Evolutionary conservation across 2,888 invertebrate species (phyloP).

Genomic region (Eupithecia pulchellata): DNA sequence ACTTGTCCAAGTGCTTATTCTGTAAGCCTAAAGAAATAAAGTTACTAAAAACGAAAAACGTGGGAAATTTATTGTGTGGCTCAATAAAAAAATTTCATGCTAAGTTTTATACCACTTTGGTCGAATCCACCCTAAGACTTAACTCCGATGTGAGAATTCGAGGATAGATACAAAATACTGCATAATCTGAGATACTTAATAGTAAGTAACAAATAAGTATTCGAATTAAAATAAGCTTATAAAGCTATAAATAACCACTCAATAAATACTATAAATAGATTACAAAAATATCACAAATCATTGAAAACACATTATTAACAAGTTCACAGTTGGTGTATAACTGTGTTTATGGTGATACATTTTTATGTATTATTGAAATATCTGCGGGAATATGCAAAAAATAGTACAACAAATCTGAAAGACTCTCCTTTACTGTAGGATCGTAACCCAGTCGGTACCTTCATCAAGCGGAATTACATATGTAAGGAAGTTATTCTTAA

Average conservation of each 20-base stretch:
- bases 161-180: not conserved
- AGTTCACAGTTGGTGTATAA: not conserved
- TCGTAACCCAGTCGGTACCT: not conserved
- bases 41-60: too few species aligned
- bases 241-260: constrained; percentile 14
- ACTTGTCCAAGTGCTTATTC: too few species aligned
- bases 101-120: too few species aligned
- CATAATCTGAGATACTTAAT: not conserved
- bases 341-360: not conserved
- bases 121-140: too few species aligned
- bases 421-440: not conserved
- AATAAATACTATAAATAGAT: constrained; percentile 12
- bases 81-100: too few species aligned
- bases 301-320: not conserved
- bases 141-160: not conserved
- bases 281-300: constrained; percentile 10
- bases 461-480: not conserved
- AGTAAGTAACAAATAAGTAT: not conserved
- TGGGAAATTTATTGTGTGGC: too few species aligned
- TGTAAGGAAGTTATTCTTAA: not conserved
- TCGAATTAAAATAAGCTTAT: not conserved
- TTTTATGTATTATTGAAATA: not conserved
- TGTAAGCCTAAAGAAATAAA: too few species aligned
- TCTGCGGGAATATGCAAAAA: not conserved
- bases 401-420: not conserved